A percentile compares a stretch with the other conserved stretches of the same genome.
These are phyloP conservation scores for Lamellibrachia satsuma DNA, from an alignment of 2,888 invertebrate species.

Conservation along the genomic window DNA sequence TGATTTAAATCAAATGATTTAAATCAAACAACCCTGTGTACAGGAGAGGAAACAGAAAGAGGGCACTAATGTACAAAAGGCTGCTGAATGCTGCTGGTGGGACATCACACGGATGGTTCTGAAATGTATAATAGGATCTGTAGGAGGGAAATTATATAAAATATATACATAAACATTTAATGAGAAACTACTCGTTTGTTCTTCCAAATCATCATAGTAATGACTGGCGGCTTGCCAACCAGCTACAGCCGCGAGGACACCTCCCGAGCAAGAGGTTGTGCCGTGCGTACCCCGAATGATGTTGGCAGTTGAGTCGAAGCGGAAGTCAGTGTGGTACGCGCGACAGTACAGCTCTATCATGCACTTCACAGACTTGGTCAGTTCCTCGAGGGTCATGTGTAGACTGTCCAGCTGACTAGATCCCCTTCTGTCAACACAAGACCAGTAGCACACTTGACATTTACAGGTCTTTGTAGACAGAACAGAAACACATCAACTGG, in stretches of 20 bases:
- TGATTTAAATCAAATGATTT: too few relatives aligned
- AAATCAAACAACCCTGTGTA: too few relatives aligned
- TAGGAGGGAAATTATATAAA: too few relatives aligned
- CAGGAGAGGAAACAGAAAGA: too few relatives aligned
- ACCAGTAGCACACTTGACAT: neutral
- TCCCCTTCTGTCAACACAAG: neutral
- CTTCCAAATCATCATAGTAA: neutral
- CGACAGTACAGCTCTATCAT: constrained; percentile 86
- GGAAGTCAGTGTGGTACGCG: constrained; percentile 73
- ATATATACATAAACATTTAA: too few relatives aligned
- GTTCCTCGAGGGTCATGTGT: constrained; percentile 65
- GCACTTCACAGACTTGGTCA: constrained; percentile 77
- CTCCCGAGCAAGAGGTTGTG: neutral
- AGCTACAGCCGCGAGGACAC: neutral
- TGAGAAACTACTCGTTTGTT: too few relatives aligned
- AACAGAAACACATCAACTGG: neutral
- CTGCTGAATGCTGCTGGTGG: too few relatives aligned
- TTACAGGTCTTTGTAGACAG: too few relatives aligned
- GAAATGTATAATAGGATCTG: too few relatives aligned
- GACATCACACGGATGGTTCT: too few relatives aligned
- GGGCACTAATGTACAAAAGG: too few relatives aligned
- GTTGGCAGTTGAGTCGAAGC: constrained; percentile 43
- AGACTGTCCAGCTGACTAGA: constrained; percentile 48
- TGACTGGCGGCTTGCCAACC: neutral
- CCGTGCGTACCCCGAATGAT: constrained; percentile 27